A percentile compares a stretch with the other conserved stretches of the same genome.
Conservation (phyloP, 1,140 invertebrate species). For the Apis florea region DNA sequence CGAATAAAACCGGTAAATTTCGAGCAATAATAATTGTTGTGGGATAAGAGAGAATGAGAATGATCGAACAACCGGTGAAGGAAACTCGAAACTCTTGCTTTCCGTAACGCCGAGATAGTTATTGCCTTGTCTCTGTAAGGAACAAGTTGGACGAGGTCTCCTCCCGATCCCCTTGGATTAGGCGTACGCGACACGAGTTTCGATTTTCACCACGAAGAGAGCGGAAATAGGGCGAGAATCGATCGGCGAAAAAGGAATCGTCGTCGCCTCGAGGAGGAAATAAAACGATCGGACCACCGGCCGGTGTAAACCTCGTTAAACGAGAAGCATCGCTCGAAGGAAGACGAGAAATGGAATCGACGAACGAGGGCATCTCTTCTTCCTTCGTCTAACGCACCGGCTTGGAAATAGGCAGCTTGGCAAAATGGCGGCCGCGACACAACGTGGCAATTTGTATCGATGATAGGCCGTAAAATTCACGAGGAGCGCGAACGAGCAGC, state of each 20-base stretch:
- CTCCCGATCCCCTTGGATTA: not conserved
- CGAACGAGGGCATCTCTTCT: not conserved
- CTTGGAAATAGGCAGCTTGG: not conserved
- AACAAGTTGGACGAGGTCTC: constrained; percentile 5
- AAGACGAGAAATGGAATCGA: constrained; percentile 27
- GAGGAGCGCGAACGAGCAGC: not conserved
- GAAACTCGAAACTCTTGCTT: constrained; percentile 5
- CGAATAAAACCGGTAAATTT: not conserved
- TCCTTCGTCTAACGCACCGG: not conserved
- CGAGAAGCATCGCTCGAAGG: constrained; percentile 1
- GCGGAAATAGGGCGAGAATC: not conserved
- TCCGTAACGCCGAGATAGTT: constrained; percentile 31
- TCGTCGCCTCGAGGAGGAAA: constrained; percentile 38
- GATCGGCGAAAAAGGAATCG: not conserved
- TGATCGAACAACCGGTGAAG: too few species aligned
- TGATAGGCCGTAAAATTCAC: constrained; percentile 29
- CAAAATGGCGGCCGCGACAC: not conserved
- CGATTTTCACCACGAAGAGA: constrained; percentile 16
- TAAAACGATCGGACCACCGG: not conserved
- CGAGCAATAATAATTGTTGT: not conserved
- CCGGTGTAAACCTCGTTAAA: constrained; percentile 27
- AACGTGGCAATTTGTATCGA: constrained; percentile 31
- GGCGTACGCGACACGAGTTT: constrained; percentile 45
- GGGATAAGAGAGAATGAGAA: too few species aligned
- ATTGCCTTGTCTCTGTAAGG: constrained; percentile 27